Evolutionary conservation across 1,140 invertebrate species (phyloP).

Genomic region (Rhagoletis pomonella): DNA sequence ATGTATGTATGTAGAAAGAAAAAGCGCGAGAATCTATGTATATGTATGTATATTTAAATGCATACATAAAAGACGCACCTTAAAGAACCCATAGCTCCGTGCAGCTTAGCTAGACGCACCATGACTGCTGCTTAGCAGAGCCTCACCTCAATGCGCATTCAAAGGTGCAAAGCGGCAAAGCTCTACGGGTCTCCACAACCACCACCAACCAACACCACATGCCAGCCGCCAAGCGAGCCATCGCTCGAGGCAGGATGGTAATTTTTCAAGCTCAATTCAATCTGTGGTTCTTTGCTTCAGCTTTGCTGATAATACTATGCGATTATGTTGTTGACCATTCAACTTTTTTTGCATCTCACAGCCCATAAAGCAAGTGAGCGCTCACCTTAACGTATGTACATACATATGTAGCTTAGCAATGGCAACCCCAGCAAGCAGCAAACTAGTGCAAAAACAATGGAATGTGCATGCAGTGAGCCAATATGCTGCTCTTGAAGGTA

Average conservation of each 20-base stretch:
- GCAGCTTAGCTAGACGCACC: background rate
- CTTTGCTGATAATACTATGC: background rate
- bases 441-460: slow-evolving; percentile 19
- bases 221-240: too few species aligned
- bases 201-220: too few species aligned
- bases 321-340: slow-evolving; percentile 46
- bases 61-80: slow-evolving; percentile 21
- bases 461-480: slow-evolving; percentile 6
- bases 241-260: slow-evolving; percentile 39
- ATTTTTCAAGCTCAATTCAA: slow-evolving; percentile 52
- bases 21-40: background rate
- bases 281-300: background rate
- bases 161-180: slow-evolving; percentile 35
- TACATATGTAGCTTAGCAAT: background rate
- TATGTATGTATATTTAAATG: background rate
- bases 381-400: background rate
- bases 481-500: background rate
- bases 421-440: background rate
- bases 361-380: slow-evolving; percentile 13
- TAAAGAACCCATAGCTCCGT: background rate
- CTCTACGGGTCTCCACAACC: background rate
- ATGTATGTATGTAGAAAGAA: background rate
- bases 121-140: background rate
- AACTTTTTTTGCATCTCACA: slow-evolving; percentile 35
- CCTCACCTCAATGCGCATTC: slow-evolving; percentile 47